phyloP scores from a whole-genome alignment of 2,113 vertebrate species.

The Rhinolophus sinicus region DNA sequence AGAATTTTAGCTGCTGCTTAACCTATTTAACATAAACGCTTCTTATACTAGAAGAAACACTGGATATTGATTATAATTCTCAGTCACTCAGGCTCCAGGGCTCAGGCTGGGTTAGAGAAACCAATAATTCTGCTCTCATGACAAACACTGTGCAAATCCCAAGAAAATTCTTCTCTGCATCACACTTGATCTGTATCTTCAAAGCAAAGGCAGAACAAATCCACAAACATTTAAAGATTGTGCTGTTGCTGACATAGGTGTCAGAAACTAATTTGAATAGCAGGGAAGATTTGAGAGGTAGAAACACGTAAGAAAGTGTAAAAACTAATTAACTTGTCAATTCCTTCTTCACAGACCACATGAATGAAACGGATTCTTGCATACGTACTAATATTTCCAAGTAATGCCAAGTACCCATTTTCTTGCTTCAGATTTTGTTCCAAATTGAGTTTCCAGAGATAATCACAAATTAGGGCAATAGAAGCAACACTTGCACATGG shows the following conservation, averaged over 20 bases:
- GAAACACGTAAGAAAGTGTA: not conserved
- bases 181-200: not conserved
- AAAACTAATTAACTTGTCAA: not conserved
- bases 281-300: not conserved
- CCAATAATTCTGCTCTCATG: not conserved
- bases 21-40: not conserved
- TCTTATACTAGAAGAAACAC: not conserved
- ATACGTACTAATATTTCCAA: not conserved
- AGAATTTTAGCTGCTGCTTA: not conserved
- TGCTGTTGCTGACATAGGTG: not conserved
- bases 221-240: not conserved
- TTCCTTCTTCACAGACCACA: not conserved
- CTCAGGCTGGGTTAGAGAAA: not conserved
- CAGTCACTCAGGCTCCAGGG: not conserved
- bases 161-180: not conserved
- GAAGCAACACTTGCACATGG: not conserved
- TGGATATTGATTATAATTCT: not conserved
- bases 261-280: not conserved
- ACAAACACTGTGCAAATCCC: not conserved
- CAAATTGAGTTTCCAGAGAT: not conserved
- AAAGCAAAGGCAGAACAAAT: not conserved
- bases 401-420: not conserved
- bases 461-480: not conserved
- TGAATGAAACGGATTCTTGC: not conserved
- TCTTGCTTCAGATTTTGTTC: slow-evolving; percentile 19